Conservation (phyloP, 2,888 invertebrate species). For the Eupeodes luniger region DNA sequence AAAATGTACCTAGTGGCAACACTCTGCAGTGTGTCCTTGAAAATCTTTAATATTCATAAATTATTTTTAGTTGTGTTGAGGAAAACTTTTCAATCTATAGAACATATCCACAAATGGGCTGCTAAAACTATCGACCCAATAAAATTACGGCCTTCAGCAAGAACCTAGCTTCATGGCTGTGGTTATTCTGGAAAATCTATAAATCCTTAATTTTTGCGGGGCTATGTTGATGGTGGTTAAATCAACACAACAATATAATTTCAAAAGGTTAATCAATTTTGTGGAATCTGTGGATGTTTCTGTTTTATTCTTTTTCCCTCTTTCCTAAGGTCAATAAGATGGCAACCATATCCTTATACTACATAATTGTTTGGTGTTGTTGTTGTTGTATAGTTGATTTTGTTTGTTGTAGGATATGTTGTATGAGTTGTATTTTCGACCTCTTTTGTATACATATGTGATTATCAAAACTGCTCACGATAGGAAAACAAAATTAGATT, state of each 20-base stretch:
- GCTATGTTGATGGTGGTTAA: too few relatives aligned
- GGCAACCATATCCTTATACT: slow-evolving; percentile 21
- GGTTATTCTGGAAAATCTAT: too few relatives aligned
- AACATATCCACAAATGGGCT: too few relatives aligned
- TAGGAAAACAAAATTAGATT: slow-evolving; percentile 81
- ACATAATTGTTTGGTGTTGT: too few relatives aligned
- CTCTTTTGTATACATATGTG: slow-evolving; percentile 47
- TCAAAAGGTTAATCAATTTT: neutral
- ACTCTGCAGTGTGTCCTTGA: too few relatives aligned
- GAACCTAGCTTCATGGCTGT: too few relatives aligned
- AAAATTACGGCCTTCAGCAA: too few relatives aligned
- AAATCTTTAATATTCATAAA: too few relatives aligned
- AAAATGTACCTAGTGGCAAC: too few relatives aligned
- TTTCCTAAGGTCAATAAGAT: neutral
- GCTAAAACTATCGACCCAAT: too few relatives aligned
- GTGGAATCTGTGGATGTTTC: neutral
- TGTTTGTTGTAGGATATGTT: neutral
- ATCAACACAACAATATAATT: neutral
- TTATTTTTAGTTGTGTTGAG: too few relatives aligned
- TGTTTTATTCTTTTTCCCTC: neutral
- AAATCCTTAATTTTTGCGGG: neutral
- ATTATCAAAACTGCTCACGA: slow-evolving; percentile 74
- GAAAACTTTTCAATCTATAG: too few relatives aligned
- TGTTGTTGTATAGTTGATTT: neutral
- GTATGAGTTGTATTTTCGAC: neutral